A percentile compares a stretch with the other conserved stretches of the same genome.
Conservation (phyloP, 2,797 vertebrate genomes). For the Telmatherina bonti region DNA sequence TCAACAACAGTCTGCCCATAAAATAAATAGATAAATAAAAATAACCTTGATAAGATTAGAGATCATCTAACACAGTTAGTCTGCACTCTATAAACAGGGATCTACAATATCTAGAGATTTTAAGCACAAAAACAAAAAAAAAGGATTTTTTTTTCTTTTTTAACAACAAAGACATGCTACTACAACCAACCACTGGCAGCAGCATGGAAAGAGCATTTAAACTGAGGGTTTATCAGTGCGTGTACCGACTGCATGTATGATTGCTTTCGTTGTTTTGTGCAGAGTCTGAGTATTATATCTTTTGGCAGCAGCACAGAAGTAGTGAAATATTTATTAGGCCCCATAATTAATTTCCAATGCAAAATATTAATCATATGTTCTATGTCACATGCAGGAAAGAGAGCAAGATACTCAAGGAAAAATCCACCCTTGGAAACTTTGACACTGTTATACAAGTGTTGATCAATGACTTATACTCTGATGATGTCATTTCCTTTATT, state of each 20-base stretch:
- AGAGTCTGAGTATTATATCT: constrained; percentile 53
- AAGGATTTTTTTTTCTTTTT: constrained; percentile 58
- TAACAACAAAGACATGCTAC: constrained; percentile 77
- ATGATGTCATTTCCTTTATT: not conserved
- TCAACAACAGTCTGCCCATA: constrained; percentile 38
- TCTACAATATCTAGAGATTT: constrained; percentile 64
- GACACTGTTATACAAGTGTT: not conserved
- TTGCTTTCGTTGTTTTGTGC: constrained; percentile 69
- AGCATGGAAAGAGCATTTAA: constrained; percentile 65
- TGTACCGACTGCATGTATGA: constrained; percentile 31
- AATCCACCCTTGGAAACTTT: constrained; percentile 55
- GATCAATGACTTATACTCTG: not conserved
- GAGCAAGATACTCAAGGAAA: constrained; percentile 42
- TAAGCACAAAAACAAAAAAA: constrained; percentile 69
- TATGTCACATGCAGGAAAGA: constrained; percentile 62
- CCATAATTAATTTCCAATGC: constrained; percentile 57
- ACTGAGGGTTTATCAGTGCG: constrained; percentile 44
- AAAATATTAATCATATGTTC: constrained; percentile 53
- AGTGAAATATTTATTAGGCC: constrained; percentile 56
- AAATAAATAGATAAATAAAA: constrained; percentile 12
- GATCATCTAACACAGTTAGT: constrained; percentile 63
- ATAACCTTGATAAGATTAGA: constrained; percentile 48
- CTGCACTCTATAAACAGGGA: constrained; percentile 63
- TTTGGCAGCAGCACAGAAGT: constrained; percentile 69
- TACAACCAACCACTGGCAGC: constrained; percentile 76